phyloP scores from a whole-genome alignment of 1,140 invertebrate species.

The Varroa destructor region DNA sequence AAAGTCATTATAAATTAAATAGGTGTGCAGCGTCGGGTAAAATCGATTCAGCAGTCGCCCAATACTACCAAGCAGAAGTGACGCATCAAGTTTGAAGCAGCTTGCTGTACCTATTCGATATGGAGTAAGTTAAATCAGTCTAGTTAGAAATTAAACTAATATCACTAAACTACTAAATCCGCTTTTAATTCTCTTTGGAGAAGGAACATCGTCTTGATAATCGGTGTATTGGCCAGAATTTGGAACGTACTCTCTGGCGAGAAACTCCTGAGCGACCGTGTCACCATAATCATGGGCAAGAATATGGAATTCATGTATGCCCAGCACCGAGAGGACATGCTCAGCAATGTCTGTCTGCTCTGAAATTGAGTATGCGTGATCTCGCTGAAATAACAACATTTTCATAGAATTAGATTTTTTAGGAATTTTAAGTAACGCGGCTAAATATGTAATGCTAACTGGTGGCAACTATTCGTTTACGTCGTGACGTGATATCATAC shows the following conservation, averaged over 20 bases:
- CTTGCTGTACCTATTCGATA: too few relatives aligned
- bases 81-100: too few relatives aligned
- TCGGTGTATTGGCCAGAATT: too few relatives aligned
- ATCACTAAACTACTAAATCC: too few relatives aligned
- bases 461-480: background rate
- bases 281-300: slow-evolving; percentile 42
- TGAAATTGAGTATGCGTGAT: slow-evolving; percentile 38
- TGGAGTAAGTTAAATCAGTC: too few relatives aligned
- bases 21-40: too few relatives aligned
- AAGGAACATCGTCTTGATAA: too few relatives aligned
- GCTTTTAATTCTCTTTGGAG: too few relatives aligned
- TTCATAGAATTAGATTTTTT: background rate
- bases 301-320: slow-evolving; percentile 36
- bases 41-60: too few relatives aligned
- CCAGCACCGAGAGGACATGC: slow-evolving; percentile 33
- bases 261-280: slow-evolving; percentile 40
- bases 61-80: too few relatives aligned
- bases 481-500: background rate
- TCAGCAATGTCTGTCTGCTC: slow-evolving; percentile 40
- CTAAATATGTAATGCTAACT: background rate
- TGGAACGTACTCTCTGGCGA: slow-evolving; percentile 36
- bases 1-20: too few relatives aligned
- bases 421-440: slow-evolving; percentile 7
- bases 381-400: slow-evolving; percentile 33
- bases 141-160: too few relatives aligned